Percentiles rank a stretch among this genome's conserved stretches.
These are phyloP conservation scores for Gerris lacustris DNA, from an alignment of 2,888 invertebrate species.

Conservation along the genomic window DNA sequence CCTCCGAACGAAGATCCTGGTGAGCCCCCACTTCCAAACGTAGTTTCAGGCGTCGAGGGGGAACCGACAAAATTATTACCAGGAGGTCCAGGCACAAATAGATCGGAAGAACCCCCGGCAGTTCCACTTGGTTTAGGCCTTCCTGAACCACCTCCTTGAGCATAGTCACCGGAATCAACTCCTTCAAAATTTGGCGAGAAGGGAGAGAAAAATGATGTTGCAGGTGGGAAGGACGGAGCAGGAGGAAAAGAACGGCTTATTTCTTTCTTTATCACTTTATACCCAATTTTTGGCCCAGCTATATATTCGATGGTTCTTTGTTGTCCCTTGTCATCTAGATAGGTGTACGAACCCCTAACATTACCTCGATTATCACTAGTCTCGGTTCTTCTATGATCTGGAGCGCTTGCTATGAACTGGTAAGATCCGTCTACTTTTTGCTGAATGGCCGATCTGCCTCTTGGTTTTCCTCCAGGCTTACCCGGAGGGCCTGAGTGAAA, in stretches of 20 bases:
- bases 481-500: slow-evolving; percentile 50
- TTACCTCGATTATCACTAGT: slow-evolving; percentile 58
- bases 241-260: slow-evolving; percentile 53
- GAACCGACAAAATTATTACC: neutral
- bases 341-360: slow-evolving; percentile 63
- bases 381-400: slow-evolving; percentile 62
- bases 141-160: slow-evolving; percentile 1
- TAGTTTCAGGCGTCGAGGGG: neutral
- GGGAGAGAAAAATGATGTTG: slow-evolving; percentile 6
- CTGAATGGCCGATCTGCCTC: slow-evolving; percentile 60
- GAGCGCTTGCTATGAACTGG: slow-evolving; percentile 60
- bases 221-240: slow-evolving; percentile 47
- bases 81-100: neutral
- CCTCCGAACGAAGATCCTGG: slow-evolving; percentile 22
- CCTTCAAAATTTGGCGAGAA: slow-evolving; percentile 8
- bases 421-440: slow-evolving; percentile 61
- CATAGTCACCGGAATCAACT: neutral
- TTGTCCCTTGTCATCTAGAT: slow-evolving; percentile 63
- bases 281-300: slow-evolving; percentile 66
- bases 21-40: slow-evolving; percentile 16
- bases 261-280: slow-evolving; percentile 56
- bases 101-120: neutral
- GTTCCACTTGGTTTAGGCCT: neutral
- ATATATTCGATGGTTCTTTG: slow-evolving; percentile 65
- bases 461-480: slow-evolving; percentile 38